Conservation (phyloP, 2,113 vertebrate species). For the Osmerus eperlanus region DNA sequence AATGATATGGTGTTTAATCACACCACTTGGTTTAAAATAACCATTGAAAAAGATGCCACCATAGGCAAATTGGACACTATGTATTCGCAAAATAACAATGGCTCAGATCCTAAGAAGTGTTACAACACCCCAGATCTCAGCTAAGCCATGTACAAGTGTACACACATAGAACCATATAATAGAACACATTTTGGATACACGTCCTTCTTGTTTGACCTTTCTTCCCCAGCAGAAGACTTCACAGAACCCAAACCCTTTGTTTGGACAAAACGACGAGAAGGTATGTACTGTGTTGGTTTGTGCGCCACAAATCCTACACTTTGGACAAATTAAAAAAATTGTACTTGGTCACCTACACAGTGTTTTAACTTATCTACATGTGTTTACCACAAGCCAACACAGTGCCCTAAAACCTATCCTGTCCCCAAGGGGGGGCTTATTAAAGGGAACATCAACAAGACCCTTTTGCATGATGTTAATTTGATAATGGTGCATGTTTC, state of each 20-base stretch:
- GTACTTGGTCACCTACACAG: background rate
- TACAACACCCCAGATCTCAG: background rate
- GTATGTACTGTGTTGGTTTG: constrained; percentile 1
- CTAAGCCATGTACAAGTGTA: background rate
- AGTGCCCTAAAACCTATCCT: constrained; percentile 14
- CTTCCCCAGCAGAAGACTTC: background rate
- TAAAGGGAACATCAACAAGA: constrained; percentile 11
- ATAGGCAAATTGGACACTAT: too few species aligned
- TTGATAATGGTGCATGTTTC: background rate
- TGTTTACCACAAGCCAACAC: constrained; percentile 9
- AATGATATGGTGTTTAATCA: too few species aligned
- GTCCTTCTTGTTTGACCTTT: background rate
- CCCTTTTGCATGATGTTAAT: constrained; percentile 11
- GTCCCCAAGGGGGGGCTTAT: background rate
- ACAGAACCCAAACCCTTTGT: background rate
- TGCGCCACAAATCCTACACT: background rate
- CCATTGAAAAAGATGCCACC: too few species aligned
- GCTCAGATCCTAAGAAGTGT: background rate
- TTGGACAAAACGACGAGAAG: constrained; percentile 3
- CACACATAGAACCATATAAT: background rate
- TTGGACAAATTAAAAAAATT: constrained; percentile 1
- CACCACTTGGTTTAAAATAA: background rate
- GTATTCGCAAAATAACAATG: too few species aligned
- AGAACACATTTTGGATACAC: background rate
- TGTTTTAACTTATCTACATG: constrained; percentile 4